Base-by-base conservation (phyloP, 2,797 vertebrate species). In the Ataeniobius toweri region DNA sequence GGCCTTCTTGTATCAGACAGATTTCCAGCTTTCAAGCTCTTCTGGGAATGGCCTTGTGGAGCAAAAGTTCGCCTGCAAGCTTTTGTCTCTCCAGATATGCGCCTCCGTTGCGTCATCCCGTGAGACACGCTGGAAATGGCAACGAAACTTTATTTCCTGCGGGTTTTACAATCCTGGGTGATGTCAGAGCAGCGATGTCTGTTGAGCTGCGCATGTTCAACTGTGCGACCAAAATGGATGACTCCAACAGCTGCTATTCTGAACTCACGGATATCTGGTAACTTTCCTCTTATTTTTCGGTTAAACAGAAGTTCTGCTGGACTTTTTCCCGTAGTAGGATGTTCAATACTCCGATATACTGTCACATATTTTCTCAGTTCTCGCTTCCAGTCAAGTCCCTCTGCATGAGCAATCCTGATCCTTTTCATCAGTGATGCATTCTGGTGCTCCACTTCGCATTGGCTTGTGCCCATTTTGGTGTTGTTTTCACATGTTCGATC, bases 231-330 rank as follows among this genome's bases (percentile, higher is more conserved):
- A 31, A 31, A 31, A 31, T 31, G 31, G 31, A 31, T 31, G 31
- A 31, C 31, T 31, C 31, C 31, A 31, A 53, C 41, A 70, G 13
- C 41, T 36, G 10, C 9, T 41, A 28, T 61, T 1, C n/a, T 31
- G 55, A 24, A 14, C 13, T 41, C 36, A 50, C 14, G 1, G 1
- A 76, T 4, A 26, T 76, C 26, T 1, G 28, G 58, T 28, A 73
- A 44, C 24, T 44, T 78, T 26, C 24, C 24, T 6, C 31, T 78
- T 16, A 77, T 71, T 39, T 77, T 71, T 6, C 28, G 0, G 20
- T 78, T 53, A 7, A 78, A 73, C 26, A 72, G 3, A 0, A 73
- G 16, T 53, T 55, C 70, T 53, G 76, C 70, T 26, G 70, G 46
- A 13, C 58, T 65, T 41, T 26, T 22, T 1, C 58, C 56, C 41